Base-by-base conservation (phyloP, 2,888 invertebrate genomes). In the Blomia tropicalis region DNA sequence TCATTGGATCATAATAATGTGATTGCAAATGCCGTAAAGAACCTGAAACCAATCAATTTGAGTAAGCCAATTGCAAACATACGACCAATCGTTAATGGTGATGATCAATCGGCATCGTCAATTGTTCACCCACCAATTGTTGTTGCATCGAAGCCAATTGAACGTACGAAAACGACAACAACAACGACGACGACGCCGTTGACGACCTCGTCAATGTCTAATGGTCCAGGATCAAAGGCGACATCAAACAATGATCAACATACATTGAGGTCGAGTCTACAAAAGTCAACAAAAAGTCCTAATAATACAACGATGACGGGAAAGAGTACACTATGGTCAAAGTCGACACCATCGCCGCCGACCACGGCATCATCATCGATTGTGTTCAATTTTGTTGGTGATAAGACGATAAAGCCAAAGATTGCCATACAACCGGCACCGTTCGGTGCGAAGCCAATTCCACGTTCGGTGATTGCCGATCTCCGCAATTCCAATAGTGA, bases 371-470 rank as follows among this genome's bases (percentile, higher is more conserved):
- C 47, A 14, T 19, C 47, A 47, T 64, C 66, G 11, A 62, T 68
- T 11, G 68, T 68, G 19, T 68, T 67, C 54, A 67, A 68, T 61
- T 68, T 68, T 44, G 64, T 67, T 17, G 66, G 67, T 19, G 64
- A 63, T 29, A 64, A 64, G 41, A 63, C 67, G 59, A 67, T 69
- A 1, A 67, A 67, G 32, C 64, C 68, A 7, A 66, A 68, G 30
- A 59, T 68, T 22, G 65, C 66, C 44, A 51, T 67, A 11, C 64
- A 59, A 30, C 68, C 67, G 7, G 32, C 65, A 2, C 66, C 66
- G 4, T 67, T 67, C 54, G 68, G 67, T 23, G 44, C 41, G 7
- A 36, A 29, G 29, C 43, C 59, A n/a, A 43, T 43, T n/a, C 36
- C 27, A n/a, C 11, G 17, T 14, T 11, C n/a, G 19, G 2, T 59